Conservation (phyloP, 2,113 vertebrate genomes). For the Sminthopsis crassicaudata region DNA sequence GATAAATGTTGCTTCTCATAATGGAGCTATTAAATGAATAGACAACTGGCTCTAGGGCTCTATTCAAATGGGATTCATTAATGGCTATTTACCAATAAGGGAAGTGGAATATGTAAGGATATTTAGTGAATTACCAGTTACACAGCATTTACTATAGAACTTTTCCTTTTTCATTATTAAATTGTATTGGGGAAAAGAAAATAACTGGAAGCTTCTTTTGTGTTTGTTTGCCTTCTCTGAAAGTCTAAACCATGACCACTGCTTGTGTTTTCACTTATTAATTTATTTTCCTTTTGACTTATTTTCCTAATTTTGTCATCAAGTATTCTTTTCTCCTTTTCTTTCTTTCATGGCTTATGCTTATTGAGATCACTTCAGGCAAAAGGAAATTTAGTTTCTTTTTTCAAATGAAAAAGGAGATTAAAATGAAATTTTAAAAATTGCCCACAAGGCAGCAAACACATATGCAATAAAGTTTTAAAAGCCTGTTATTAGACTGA, state of each 20-base stretch:
- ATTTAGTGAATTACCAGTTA: neutral
- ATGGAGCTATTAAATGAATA: neutral
- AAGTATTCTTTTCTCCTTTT: neutral
- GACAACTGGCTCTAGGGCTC: neutral
- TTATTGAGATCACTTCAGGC: constrained; percentile 16
- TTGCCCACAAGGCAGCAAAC: neutral
- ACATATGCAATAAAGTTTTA: constrained; percentile 1
- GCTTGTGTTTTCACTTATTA: neutral
- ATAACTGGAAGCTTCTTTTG: neutral
- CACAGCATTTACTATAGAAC: neutral
- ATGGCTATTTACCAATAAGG: neutral
- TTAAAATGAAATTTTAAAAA: neutral
- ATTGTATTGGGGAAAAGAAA: neutral
- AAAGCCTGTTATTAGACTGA: neutral
- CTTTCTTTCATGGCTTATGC: neutral
- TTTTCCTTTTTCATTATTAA: neutral
- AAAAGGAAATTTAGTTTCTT: neutral
- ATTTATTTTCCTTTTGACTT: neutral
- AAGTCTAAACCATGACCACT: neutral
- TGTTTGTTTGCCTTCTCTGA: neutral
- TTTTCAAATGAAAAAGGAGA: neutral
- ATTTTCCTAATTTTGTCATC: neutral
- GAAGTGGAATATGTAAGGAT: neutral
- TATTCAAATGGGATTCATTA: neutral
- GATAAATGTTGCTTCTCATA: neutral